Conservation (phyloP, 1,140 invertebrate species). For the Ctenoplectra terminalis region DNA sequence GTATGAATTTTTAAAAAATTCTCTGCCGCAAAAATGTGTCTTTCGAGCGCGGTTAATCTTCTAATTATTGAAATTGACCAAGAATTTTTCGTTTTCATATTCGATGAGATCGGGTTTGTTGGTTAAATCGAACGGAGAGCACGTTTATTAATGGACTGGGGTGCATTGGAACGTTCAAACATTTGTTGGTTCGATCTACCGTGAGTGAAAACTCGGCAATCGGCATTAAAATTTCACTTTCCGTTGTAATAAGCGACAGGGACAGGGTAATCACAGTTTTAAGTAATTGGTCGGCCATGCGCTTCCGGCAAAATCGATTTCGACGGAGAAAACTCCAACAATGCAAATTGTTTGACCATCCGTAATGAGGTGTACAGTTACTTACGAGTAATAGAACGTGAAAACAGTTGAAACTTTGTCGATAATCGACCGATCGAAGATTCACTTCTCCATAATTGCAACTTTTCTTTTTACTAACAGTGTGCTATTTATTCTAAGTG, state of each 20-base stretch:
- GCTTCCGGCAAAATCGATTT: neutral
- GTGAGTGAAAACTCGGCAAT: neutral
- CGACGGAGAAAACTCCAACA: neutral
- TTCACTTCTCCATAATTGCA: neutral
- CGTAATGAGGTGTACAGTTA: neutral
- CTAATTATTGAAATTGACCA: too few species aligned
- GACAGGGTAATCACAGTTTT: neutral
- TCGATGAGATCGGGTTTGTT: too few species aligned
- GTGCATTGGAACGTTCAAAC: neutral
- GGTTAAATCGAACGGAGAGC: too few species aligned
- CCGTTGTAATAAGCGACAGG: neutral
- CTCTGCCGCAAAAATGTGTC: too few species aligned
- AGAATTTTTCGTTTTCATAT: too few species aligned
- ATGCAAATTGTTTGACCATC: neutral
- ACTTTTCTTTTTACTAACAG: too few species aligned
- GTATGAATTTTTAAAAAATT: too few species aligned
- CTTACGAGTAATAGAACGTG: neutral
- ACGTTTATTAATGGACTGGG: too few species aligned
- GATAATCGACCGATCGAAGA: neutral
- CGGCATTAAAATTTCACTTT: neutral
- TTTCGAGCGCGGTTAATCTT: too few species aligned
- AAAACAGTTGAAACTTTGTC: neutral
- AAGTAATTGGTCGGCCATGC: neutral
- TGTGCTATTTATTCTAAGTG: too few species aligned
- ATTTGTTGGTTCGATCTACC: neutral